Base-by-base conservation (phyloP, 2,113 vertebrate species). In the Engystomops pustulosus region DNA sequence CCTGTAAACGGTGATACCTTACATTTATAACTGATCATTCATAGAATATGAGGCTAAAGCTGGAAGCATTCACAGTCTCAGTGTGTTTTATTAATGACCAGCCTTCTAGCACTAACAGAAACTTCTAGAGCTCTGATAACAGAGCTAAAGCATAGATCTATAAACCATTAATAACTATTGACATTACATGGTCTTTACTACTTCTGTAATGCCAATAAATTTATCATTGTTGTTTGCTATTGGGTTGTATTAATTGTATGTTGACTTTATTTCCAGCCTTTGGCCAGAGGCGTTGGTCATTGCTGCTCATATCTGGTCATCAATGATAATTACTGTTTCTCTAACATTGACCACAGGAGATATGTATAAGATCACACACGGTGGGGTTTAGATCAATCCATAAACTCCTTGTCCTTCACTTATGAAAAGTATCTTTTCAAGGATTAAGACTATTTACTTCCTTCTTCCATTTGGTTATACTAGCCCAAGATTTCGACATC, bases 131-230 rank as follows among this genome's bases (percentile, higher is more conserved):
- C 36, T 20, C 17, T 69, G 32, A 69, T 69, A 69, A 69, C 32
- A 69, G 32, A 38, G 34, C 65, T 11, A 69, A 69, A 17, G 47
- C 38, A 14, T 12, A 47, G 41, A 45, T 45, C 38, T 27, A 44
- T 72, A 27, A 15, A 17, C 69, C 44, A 45, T 72, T 25, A 72
- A 72, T 72, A 45, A 45, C 47, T 72, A 72, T 72, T 47, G 69
- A 47, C 38, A 45, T 15, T 25, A 27, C n/a, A 6, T 2, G 47
- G n/a, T 14, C n/a, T 14, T 6, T 71, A 41, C 23, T 27, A 17
- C 38, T 47, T 7, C 14, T 45, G 38, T 6, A 72, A 72, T 45
- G 23, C 36, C 12, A 25, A 27, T 11, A 18, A 47, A 72, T 72
- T 4, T 45, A 47, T 72, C 69, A 72, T 30, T 65, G 36, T 25